A percentile compares a stretch with the other conserved stretches of the same genome.
Conservation (phyloP, 2,113 vertebrate genomes). For the Chlorodrepanis virens region DNA sequence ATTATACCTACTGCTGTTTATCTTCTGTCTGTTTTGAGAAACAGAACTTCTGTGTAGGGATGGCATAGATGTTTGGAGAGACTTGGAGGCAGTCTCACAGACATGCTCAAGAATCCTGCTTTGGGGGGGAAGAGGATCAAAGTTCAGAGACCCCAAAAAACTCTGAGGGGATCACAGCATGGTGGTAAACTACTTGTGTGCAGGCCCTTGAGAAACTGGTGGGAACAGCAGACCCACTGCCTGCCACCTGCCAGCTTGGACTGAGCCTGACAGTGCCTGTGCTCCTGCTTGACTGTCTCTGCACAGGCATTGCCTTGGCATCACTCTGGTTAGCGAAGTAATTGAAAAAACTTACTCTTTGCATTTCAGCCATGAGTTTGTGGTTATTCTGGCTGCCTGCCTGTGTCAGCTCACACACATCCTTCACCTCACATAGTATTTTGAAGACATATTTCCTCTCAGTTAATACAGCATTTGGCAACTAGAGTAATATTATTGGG, state of each 20-base stretch:
- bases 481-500: background rate
- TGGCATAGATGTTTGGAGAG: background rate
- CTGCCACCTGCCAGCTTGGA: background rate
- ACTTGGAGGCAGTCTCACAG: background rate
- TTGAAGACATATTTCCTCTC: background rate
- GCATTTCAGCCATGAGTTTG: background rate
- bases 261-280: background rate
- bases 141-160: background rate
- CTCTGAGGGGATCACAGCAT: background rate
- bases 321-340: accelerated
- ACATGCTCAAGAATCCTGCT: background rate
- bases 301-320: no score
- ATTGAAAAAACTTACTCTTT: background rate
- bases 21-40: background rate
- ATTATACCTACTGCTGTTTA: background rate
- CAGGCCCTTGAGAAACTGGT: background rate
- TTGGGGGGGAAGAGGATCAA: background rate
- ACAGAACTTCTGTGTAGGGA: background rate
- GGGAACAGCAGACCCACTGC: background rate
- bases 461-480: background rate
- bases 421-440: background rate
- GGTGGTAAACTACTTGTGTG: accelerated
- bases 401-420: accelerated
- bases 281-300: background rate
- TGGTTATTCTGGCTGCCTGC: background rate